These are phyloP conservation scores for Xenops minutus DNA, from an alignment of 2,797 vertebrate genomes.

Conservation along the genomic window DNA sequence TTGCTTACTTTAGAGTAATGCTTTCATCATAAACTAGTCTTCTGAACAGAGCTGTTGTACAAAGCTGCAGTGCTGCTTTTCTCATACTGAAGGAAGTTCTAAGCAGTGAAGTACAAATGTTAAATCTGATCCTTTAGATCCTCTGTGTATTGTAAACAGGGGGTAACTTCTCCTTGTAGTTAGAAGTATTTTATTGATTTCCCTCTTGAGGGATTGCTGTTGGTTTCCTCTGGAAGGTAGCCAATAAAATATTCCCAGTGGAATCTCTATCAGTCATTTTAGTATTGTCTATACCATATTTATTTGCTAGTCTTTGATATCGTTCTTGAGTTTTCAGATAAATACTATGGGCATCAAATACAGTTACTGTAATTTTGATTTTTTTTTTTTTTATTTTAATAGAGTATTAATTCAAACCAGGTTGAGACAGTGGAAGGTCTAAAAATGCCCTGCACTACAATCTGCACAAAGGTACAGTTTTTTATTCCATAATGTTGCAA, in stretches of 20 bases:
- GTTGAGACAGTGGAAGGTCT: conserved; percentile 27
- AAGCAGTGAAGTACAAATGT: neutral
- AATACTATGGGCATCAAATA: neutral
- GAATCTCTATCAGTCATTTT: neutral
- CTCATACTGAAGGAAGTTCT: neutral
- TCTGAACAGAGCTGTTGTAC: neutral
- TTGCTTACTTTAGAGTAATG: neutral
- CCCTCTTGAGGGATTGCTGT: neutral
- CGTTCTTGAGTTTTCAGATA: neutral
- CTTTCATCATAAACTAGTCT: neutral
- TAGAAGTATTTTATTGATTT: neutral
- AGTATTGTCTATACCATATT: neutral
- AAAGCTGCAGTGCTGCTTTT: neutral
- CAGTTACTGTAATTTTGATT: neutral
- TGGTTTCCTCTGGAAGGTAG: neutral
- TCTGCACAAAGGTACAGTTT: conserved; percentile 59
- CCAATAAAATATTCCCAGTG: neutral
- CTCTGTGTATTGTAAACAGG: neutral
- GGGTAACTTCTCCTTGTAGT: neutral
- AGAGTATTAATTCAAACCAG: conserved; percentile 64
- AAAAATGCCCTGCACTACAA: conserved; percentile 32
- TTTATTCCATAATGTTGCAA: neutral
- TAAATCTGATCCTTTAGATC: neutral
- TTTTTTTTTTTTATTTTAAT: neutral
- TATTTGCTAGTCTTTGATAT: neutral